These are phyloP conservation scores for Vannuccia rotundouncinata DNA, from an alignment of 2,888 invertebrate species.

Conservation along the genomic window DNA sequence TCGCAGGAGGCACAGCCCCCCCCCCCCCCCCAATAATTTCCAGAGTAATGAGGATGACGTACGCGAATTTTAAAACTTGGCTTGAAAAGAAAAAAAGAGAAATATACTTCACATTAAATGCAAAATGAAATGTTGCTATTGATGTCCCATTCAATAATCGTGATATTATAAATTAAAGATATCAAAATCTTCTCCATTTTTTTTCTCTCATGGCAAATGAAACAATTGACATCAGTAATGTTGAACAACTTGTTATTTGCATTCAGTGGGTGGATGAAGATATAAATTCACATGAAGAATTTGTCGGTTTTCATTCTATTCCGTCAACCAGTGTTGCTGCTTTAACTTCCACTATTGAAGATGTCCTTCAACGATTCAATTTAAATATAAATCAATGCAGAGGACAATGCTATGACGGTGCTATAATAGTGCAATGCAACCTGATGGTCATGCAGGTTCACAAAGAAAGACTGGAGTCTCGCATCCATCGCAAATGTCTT, in stretches of 20 bases:
- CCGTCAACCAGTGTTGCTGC: background rate
- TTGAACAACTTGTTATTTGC: background rate
- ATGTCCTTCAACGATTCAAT: background rate
- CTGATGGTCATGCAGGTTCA: slow-evolving; percentile 24
- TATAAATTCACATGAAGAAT: background rate
- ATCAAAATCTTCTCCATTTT: background rate
- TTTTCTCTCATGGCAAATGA: background rate
- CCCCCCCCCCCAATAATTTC: too few relatives aligned
- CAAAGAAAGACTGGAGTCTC: slow-evolving; percentile 26
- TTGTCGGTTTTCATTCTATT: background rate
- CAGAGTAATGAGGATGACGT: too few relatives aligned
- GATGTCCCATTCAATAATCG: background rate
- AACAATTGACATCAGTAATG: background rate
- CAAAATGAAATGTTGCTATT: background rate
- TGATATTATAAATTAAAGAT: background rate
- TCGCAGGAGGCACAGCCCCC: too few relatives aligned
- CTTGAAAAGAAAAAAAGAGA: background rate
- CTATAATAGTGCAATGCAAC: too few relatives aligned
- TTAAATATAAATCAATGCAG: too few relatives aligned
- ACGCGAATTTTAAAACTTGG: background rate
- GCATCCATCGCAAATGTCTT: slow-evolving; percentile 23
- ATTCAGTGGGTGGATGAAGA: background rate
- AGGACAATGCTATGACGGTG: too few relatives aligned
- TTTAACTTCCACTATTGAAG: background rate
- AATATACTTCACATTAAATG: background rate